A percentile compares a stretch with the other conserved stretches of the same genome.
These are phyloP conservation scores for Pipistrellus kuhlii DNA, from an alignment of 2,797 vertebrate species.

Conservation along the genomic window DNA sequence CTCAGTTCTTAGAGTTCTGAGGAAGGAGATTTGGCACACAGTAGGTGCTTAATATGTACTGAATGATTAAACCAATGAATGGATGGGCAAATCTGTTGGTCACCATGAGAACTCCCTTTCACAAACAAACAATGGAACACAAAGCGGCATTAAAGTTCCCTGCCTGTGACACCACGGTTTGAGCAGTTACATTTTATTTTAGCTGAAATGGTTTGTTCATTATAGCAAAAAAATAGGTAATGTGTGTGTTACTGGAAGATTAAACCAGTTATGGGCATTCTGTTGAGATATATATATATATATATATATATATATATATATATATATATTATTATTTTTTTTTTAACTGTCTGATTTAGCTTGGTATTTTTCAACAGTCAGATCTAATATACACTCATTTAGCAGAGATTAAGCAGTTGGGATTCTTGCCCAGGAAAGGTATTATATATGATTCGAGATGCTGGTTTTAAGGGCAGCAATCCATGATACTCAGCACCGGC, in stretches of 20 bases:
- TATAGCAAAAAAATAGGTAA: slow-evolving; percentile 84
- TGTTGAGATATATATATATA: slow-evolving; percentile 50
- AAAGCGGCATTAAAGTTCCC: slow-evolving; percentile 81
- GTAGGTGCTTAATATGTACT: neutral
- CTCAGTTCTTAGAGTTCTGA: neutral
- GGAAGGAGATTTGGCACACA: neutral
- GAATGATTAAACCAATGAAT: neutral
- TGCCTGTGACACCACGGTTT: slow-evolving; percentile 66
- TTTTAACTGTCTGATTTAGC: slow-evolving; percentile 80
- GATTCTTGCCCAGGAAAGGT: slow-evolving; percentile 86
- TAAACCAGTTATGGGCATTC: slow-evolving; percentile 87
- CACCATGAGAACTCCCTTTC: neutral
- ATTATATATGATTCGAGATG: slow-evolving; percentile 85
- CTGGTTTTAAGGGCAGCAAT: slow-evolving; percentile 84
- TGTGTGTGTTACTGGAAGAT: slow-evolving; percentile 81
- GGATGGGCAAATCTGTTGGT: neutral
- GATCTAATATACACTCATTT: slow-evolving; percentile 86
- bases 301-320: too few species aligned
- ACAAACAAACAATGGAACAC: slow-evolving; percentile 67
- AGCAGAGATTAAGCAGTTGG: slow-evolving; percentile 87
- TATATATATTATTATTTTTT: too few species aligned
- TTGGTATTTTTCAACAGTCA: slow-evolving; percentile 87
- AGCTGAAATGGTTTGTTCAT: slow-evolving; percentile 85
- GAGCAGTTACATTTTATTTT: slow-evolving; percentile 86
- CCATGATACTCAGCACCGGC: slow-evolving; percentile 76